Conservation (phyloP, 2,113 vertebrate genomes). For the Cheirogaleus medius region DNA sequence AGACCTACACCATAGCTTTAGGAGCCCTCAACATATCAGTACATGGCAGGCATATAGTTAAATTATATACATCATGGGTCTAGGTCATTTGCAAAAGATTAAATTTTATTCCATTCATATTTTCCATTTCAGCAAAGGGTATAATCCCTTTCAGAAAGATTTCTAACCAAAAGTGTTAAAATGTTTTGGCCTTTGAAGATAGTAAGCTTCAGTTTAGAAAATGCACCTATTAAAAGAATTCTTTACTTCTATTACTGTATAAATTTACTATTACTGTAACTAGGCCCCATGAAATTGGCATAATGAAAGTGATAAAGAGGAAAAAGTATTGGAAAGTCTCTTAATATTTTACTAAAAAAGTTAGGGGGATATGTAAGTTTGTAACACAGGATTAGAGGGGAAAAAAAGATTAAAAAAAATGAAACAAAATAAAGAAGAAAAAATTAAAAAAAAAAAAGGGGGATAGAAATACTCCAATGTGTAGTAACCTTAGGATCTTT, state of each 20-base stretch:
- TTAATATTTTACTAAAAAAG: neutral
- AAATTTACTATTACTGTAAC: neutral
- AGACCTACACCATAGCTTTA: neutral
- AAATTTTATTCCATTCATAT: neutral
- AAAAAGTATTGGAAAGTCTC: neutral
- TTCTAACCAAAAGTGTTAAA: slow-evolving; percentile 10
- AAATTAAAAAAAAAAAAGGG: too few relatives aligned
- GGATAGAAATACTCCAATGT: neutral
- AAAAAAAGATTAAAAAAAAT: too few relatives aligned
- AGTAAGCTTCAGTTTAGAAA: neutral
- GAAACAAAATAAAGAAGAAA: too few relatives aligned
- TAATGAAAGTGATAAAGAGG: neutral
- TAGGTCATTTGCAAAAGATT: neutral
- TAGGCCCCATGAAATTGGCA: neutral
- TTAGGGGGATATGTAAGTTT: neutral
- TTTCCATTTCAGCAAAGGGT: slow-evolving; percentile 9
- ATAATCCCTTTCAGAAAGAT: neutral
- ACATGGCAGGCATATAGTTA: neutral
- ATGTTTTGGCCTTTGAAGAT: neutral
- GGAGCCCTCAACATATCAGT: neutral
- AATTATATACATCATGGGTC: neutral
- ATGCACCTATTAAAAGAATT: neutral
- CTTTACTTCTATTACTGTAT: neutral
- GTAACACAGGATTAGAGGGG: too few relatives aligned
- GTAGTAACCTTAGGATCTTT: neutral